These are phyloP conservation scores for Heliornis fulica DNA, from an alignment of 2,113 vertebrate species.

Conservation along the genomic window DNA sequence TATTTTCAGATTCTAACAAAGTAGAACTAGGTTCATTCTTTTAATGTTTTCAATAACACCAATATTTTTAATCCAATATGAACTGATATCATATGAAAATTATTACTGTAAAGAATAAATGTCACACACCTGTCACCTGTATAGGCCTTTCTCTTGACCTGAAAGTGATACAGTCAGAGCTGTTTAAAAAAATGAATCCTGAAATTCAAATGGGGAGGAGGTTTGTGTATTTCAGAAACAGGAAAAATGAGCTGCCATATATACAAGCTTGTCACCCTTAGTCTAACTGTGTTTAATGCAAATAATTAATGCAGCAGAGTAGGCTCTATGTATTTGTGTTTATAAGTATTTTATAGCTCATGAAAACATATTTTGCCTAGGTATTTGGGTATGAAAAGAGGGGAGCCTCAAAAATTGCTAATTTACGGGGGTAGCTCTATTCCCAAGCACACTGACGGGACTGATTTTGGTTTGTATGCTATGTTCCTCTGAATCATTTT, in stretches of 20 bases:
- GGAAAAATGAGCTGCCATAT: not conserved
- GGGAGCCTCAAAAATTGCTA: not conserved
- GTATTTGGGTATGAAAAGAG: not conserved
- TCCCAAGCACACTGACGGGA: not conserved
- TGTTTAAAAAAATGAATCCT: not conserved
- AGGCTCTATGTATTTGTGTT: not conserved
- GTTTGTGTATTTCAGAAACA: not conserved
- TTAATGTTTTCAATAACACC: not conserved
- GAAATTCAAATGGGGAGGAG: not conserved
- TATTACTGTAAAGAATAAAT: not conserved
- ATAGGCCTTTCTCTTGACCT: not conserved
- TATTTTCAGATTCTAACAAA: not conserved
- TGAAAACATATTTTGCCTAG: not conserved
- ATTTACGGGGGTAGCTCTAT: not conserved
- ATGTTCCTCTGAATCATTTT: not conserved
- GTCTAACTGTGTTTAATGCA: not conserved
- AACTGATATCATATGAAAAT: not conserved
- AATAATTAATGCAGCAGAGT: not conserved
- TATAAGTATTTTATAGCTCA: not conserved
- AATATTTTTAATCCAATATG: not conserved
- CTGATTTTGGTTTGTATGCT: not conserved
- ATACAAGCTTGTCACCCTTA: not conserved
- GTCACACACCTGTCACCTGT: not conserved
- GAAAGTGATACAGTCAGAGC: not conserved
- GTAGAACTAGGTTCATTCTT: not conserved